A percentile compares a stretch with the other conserved stretches of the same genome.
Evolutionary conservation across 2,888 invertebrate species (phyloP).

Genomic region (Andrena bucephala): DNA sequence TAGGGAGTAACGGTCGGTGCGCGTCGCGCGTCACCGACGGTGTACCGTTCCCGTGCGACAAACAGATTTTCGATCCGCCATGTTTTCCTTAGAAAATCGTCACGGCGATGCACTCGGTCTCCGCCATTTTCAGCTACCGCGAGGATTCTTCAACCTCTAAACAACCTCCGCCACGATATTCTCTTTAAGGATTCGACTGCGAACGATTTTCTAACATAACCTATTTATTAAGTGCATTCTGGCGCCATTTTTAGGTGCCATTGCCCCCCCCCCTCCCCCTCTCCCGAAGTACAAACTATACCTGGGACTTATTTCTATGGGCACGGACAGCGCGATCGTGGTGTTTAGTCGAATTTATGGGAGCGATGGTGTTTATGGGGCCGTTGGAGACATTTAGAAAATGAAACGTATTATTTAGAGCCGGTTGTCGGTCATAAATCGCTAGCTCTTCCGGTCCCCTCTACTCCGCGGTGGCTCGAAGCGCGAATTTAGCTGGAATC

Average conservation of each 20-base stretch:
- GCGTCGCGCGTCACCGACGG: constrained; percentile 18
- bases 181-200: not conserved
- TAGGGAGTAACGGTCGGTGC: constrained; percentile 30
- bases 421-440: constrained; percentile 24
- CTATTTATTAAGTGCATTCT: not conserved
- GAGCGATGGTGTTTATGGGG: constrained; percentile 2
- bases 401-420: constrained; percentile 14
- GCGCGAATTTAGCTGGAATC: not conserved
- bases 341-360: constrained; percentile 16
- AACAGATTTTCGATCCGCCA: constrained; percentile 51
- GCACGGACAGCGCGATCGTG: not conserved
- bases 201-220: not conserved
- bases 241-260: not conserved
- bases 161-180: not conserved
- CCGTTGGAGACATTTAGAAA: constrained; percentile 13
- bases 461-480: not conserved
- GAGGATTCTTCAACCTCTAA: not conserved
- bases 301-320: too few relatives aligned
- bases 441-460: not conserved
- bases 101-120: not conserved
- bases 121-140: not conserved
- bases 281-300: too few relatives aligned
- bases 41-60: constrained; percentile 22
- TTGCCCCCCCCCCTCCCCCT: not conserved
- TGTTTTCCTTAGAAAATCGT: constrained; percentile 39